Evolutionary conservation across 1,140 invertebrate genomes (phyloP).

Genomic region (Meloidogyne hapla): DNA sequence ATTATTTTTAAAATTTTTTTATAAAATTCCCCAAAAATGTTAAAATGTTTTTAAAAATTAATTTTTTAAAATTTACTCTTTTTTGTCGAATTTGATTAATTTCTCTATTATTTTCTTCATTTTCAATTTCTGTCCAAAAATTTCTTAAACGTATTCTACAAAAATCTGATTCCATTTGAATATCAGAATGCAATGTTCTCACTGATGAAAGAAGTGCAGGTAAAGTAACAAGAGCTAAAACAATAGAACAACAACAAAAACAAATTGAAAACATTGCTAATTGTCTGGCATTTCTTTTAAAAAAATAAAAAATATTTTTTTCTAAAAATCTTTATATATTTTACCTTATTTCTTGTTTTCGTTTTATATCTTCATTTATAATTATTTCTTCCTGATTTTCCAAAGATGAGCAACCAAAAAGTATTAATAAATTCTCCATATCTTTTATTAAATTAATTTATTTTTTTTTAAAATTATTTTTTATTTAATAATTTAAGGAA

Average conservation of each 20-base stretch:
- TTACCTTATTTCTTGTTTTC: not conserved
- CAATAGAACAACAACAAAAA: conserved; percentile 38
- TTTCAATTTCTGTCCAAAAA: conserved; percentile 42
- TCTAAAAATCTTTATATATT: not conserved
- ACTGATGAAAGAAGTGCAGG: conserved; percentile 42
- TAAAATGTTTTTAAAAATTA: too few relatives aligned
- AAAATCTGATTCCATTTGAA: conserved; percentile 41
- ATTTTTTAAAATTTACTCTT: not conserved
- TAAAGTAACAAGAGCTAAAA: conserved; percentile 30
- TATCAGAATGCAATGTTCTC: conserved; percentile 37
- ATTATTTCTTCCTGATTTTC: not conserved
- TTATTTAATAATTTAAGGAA: not conserved
- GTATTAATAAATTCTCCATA: not conserved
- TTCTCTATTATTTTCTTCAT: conserved; percentile 14
- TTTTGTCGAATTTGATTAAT: conserved; percentile 15
- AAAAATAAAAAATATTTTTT: too few relatives aligned
- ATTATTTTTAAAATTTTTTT: too few relatives aligned
- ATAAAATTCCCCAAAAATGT: too few relatives aligned
- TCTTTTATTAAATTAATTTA: not conserved
- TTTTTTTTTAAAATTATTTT: not conserved
- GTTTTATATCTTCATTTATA: not conserved
- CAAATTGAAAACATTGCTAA: conserved; percentile 42
- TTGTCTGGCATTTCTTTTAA: conserved; percentile 42
- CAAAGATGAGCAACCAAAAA: not conserved
- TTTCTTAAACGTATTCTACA: conserved; percentile 47